Conservation (phyloP, 2,113 vertebrate species). For the Argyrosomus japonicus region DNA sequence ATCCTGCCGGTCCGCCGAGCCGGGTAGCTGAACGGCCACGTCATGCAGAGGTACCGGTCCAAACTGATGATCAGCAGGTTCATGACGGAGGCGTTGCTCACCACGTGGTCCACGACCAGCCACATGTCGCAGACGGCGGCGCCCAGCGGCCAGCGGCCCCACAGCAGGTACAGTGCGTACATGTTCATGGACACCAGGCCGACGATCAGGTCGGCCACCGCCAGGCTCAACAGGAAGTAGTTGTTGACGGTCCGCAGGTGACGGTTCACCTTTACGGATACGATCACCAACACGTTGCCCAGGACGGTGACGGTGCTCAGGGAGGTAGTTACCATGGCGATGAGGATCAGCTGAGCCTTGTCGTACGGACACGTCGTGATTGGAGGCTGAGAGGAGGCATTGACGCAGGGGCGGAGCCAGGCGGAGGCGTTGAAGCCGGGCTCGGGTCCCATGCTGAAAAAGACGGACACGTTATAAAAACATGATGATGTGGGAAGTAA, state of each 20-base stretch:
- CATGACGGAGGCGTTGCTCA: conserved; percentile 92
- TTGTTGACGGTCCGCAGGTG: conserved; percentile 94
- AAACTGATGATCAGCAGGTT: conserved; percentile 95
- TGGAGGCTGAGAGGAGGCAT: conserved; percentile 60
- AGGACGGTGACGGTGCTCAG: conserved; percentile 91
- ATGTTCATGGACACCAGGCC: conserved; percentile 94
- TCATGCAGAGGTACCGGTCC: conserved; percentile 95
- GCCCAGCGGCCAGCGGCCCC: conserved; percentile 92
- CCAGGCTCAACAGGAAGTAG: conserved; percentile 96
- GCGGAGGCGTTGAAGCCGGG: conserved; percentile 76
- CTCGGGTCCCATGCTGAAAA: conserved; percentile 50
- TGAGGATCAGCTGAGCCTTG: conserved; percentile 85
- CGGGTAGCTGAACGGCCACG: conserved; percentile 92
- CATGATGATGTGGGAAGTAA: no score
- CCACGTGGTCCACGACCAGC: conserved; percentile 92
- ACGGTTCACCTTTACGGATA: conserved; percentile 94
- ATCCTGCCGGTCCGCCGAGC: conserved; percentile 86
- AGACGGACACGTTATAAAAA: background rate
- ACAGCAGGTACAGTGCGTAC: conserved; percentile 89
- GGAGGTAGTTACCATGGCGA: conserved; percentile 85
- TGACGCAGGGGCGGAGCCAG: conserved; percentile 73
- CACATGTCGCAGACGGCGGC: conserved; percentile 90
- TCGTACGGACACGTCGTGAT: conserved; percentile 69
- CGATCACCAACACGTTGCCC: conserved; percentile 93
- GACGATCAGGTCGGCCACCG: conserved; percentile 89